Base-by-base conservation (phyloP, 2,113 vertebrate genomes). In the Acanthisitta chloris region DNA sequence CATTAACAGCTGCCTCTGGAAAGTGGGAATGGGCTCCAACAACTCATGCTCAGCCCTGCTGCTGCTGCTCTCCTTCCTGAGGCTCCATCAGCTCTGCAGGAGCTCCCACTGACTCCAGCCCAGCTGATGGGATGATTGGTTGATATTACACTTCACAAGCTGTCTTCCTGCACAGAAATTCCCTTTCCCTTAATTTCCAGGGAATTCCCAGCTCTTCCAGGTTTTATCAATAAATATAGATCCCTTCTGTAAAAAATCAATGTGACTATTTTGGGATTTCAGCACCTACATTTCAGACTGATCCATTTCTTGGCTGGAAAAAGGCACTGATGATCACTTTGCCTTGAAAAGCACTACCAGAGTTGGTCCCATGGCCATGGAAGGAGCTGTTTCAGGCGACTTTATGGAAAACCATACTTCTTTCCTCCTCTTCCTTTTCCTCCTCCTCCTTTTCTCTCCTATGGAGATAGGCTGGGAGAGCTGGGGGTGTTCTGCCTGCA, bases 81-180 rank as follows among this genome's bases (percentile, higher is more conserved):
- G 4, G 61, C 87, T 79, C 52, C 0, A 3, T 17, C 0, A 5
- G 20, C 62, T 25, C 33, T 2, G 58, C 8, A 1, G 72, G 40
- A 84, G 69, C 73, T 96, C 82, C 58, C 74, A 6, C 54, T 2
- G 2, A 4, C 49, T 40, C 61, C 70, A 17, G 69, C 65, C 67
- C 70, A 7, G 46, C 86, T 20, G 69, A 54, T 26, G 81, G 57
- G 40, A 29, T 51, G 3, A 43, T 24, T 2, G 0, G 5, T 17
- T 6, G 58, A 40, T 21, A 49, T 70, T 25, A 19, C 43, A 3
- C 52, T 55, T 34, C 46, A 73, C 62, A 34, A 64, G 55, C 86
- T 54, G 4, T 43, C 64, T 61, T 88, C 67, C 70, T 17, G 1
- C 58, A 55, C 24, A 52, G 71, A 42, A 28, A 17, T 83, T 59